Evolutionary conservation across 2,797 vertebrate species (phyloP), one percentile per base, ranked within the genome.

Genomic region (Hippopotamyrus pictus): DNA sequence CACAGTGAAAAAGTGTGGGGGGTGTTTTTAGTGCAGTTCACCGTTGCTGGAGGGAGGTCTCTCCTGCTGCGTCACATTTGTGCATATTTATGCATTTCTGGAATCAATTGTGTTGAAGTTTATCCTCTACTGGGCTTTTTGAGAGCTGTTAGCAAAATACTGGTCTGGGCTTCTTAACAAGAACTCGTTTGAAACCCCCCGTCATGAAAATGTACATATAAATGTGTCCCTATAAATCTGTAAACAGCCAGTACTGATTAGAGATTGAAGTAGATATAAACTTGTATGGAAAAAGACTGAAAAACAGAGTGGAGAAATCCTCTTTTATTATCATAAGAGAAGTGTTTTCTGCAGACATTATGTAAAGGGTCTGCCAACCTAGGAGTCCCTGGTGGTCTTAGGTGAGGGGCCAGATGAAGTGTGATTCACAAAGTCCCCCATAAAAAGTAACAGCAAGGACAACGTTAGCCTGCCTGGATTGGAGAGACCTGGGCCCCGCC

Each of bases 1-100:
- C 83, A 53, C 83, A 25, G 44, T 48, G 17, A 50, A 3, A 85
- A 25, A 85, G 17, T 25, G 41, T 53, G 48, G 19, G 48, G 82
- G 9, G 19, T n/a, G 79, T 50, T 51, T 53, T 48, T 5, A 86
- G 5, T 86, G 48, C 25, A 53, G 6, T 17, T 44, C 22, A 29
- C 9, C 9, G 1, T 51, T 25, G n/a, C 44, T 48, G 82, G 82
- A 48, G 82, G 82, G 82, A 48, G 82, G 82, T 84, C 46, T 73
- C 19, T 29, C 82, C 82, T 29, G 44, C 22, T 86, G 48, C 9
- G 11, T 86, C 6, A 48, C 83, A 79, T 79, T 79, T 79, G 76
- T 79, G 76, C 76, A 46, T 46, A 79, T 79, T 79, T 44, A 79
- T 79, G 76, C 41, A 46, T 46, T 79, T 86, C 50, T 86, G 83